Conservation (phyloP, 2,797 vertebrate species). For the Mormyrops boulengeri region DNA sequence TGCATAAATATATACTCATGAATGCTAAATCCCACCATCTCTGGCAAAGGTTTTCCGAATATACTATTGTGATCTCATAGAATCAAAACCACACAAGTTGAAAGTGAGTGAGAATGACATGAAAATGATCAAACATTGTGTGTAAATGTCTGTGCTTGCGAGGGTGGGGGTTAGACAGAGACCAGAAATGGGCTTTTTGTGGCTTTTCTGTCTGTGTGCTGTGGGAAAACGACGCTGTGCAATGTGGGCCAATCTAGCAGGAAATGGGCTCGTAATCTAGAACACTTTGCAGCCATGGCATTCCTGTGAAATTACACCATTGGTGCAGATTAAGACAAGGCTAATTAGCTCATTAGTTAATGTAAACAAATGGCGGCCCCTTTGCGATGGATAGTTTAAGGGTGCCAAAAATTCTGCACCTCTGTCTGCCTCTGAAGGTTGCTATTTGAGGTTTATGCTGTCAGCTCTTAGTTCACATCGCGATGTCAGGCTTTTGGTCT, state of each 20-base stretch:
- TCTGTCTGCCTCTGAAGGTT: not conserved
- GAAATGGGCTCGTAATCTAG: slow-evolving; percentile 69
- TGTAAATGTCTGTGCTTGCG: not conserved
- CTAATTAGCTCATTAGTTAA: slow-evolving; percentile 75
- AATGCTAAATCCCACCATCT: not conserved
- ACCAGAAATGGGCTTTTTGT: not conserved
- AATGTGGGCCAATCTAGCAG: slow-evolving; percentile 69
- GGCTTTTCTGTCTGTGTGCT: slow-evolving; percentile 34
- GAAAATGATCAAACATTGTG: not conserved
- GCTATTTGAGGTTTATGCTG: not conserved
- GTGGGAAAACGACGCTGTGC: slow-evolving; percentile 51
- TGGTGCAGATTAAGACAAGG: slow-evolving; percentile 61
- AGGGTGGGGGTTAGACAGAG: not conserved
- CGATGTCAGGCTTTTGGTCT: not conserved
- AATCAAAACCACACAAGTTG: not conserved
- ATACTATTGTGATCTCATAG: not conserved
- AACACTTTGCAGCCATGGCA: slow-evolving; percentile 62
- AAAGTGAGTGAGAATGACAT: not conserved
- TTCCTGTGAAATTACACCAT: slow-evolving; percentile 77
- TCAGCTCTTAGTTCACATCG: not conserved
- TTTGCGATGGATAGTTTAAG: slow-evolving; percentile 53
- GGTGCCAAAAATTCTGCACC: slow-evolving; percentile 16
- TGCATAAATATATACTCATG: not conserved
- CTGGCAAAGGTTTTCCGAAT: not conserved
- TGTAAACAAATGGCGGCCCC: slow-evolving; percentile 62